Evolutionary conservation across 2,888 invertebrate species (phyloP), one percentile per base, ranked within the genome.

Genomic region (Andricus curvator): DNA sequence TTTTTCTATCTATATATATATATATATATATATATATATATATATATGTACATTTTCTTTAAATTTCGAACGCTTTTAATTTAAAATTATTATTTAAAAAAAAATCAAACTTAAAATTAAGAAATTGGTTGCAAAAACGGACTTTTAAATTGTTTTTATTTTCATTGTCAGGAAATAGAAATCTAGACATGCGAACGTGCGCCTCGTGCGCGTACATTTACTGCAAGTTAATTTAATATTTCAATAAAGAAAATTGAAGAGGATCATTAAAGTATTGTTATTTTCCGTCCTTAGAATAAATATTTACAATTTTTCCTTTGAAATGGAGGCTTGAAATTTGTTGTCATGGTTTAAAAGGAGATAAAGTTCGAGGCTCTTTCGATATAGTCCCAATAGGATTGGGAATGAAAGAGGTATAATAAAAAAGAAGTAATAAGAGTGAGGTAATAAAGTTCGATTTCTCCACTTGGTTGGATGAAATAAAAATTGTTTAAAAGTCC

Each of bases 401-500:
- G n/a, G 15, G 33, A n/a, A 70, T 70, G n/a, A 37, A 37, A 33
- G 48, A 11, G 48, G 70, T 74, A 56, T 60, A 70, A 29, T 51
- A 74, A 56, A 56, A 74, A 29, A 33, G 13, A n/a, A 33, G 51
- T 56, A 51, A 74, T 56, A 74, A 74, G 33, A 56, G 2, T 4
- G 56, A 74, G 56, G 56, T 13, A 74, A 60, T 74, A 33, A 74
- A 56, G 56, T 74, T 74, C 70, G 70, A 74, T 74, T 74, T 74
- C 74, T 56, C 33, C 51, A 48, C 70, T 74, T 33, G 48, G 51
- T 74, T 56, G 33, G 29, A 48, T 37, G 17, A 78, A 77, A 82
- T 82, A 74, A 80, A 82, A 82, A 79, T 81, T 66, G 56, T 79
- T 82, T 78, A 60, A 66, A 79, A 70, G 67, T 37, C 77, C 15